Base-by-base conservation (phyloP, 2,113 vertebrate genomes). In the Cavia porcellus region DNA sequence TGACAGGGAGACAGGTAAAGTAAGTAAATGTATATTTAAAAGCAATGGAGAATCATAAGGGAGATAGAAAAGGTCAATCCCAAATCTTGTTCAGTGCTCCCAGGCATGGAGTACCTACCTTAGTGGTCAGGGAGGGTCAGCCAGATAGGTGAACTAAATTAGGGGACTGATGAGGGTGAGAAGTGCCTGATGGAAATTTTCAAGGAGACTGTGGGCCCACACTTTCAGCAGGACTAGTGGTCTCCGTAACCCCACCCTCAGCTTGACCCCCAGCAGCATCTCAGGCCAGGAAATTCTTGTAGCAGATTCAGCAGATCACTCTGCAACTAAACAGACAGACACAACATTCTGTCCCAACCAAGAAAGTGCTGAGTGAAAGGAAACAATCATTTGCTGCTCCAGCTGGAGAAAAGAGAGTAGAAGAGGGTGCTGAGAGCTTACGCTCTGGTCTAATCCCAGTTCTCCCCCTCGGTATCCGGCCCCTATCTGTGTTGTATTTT, bases 261-360 rank as follows among this genome's bases (percentile, higher is more conserved):
- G 55, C 80, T 64, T 72, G 95, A 87, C 13, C 94, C 62, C 45
- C 84, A 59, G 22, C 17, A 62, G 88, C 68, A 77, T 92, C 72
- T 38, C n/a, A 45, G 87, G 84, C 89, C 89, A 96, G 96, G 87
- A 96, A 98, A 97, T 97, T 97, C 90, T 90, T 97, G 38, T 50
- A 85, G 94, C 92, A 98, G 90, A 93, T 93, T 94, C 82, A 84
- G 75, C 25, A 68, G 25, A 97, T 98, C 95, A 96, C 90, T 98
- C 94, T 96, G 72, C 97, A 97, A 88, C 75, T 97, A 70, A 72
- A 92, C 62, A 93, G 91, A 97, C 90, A 97, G 96, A 95, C 95
- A 96, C 92, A 92, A 96, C 84, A 96, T 57, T 94, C 70, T 95
- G 85, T 96, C 92, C 61, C 57, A 90, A 88, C 61, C 38, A 81